A percentile compares a stretch with the other conserved stretches of the same genome.
phyloP scores from a whole-genome alignment of 53 echinoderm and acorn worm genomes.

The Pentamera pediparva region DNA sequence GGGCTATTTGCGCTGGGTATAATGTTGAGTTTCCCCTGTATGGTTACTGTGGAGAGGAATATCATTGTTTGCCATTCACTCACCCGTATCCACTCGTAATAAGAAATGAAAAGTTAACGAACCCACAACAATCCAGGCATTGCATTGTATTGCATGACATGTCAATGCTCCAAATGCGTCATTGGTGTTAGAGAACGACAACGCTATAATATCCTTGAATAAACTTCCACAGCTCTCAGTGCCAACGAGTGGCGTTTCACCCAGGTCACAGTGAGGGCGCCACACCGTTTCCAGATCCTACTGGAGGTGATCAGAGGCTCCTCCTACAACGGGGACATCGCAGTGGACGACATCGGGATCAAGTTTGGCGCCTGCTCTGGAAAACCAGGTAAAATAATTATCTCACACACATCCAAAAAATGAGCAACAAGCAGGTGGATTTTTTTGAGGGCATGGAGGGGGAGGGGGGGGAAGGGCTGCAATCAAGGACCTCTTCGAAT shows the following conservation, averaged over 20 bases:
- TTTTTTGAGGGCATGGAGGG: too few species aligned
- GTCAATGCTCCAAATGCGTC: too few species aligned
- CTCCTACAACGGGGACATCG: constrained; percentile 43
- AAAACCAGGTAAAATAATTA: constrained; percentile 3
- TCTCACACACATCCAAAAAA: background rate
- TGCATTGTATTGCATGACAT: too few species aligned
- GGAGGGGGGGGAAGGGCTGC: too few species aligned
- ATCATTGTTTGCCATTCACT: background rate
- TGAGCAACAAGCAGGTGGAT: too few species aligned
- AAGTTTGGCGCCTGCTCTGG: constrained; percentile 24
- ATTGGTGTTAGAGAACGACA: too few species aligned
- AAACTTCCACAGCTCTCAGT: constrained; percentile 22
- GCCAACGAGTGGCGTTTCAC: constrained; percentile 66
- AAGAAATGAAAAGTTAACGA: background rate
- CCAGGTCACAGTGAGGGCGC: constrained; percentile 59
- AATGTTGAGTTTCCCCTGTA: too few species aligned
- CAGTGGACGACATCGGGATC: constrained; percentile 15
- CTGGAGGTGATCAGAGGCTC: constrained; percentile 47
- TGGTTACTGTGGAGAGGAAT: too few species aligned
- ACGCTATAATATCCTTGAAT: background rate
- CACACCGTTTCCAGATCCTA: constrained; percentile 74
- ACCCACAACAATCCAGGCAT: background rate
- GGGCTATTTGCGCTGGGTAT: background rate
- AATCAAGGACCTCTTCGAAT: too few species aligned
- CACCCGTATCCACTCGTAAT: background rate